Conservation (phyloP, 2,797 vertebrate genomes). For the Emydoidea blandingii region DNA sequence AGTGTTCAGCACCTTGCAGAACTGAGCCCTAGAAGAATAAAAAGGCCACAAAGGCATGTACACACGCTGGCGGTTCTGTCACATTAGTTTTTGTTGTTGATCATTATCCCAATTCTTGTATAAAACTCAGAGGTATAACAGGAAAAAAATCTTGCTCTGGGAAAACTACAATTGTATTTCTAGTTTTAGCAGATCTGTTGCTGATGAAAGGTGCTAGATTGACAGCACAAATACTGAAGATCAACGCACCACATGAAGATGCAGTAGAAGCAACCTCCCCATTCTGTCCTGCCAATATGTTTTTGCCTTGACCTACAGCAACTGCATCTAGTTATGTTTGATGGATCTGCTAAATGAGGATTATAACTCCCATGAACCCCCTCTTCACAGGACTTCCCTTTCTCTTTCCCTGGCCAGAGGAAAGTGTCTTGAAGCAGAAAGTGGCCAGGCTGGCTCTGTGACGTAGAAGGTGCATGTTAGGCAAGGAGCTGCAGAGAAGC, state of each 20-base stretch:
- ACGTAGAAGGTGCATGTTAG: too few species aligned
- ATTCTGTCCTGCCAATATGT: background rate
- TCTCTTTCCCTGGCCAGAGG: too few species aligned
- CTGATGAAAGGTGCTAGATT: background rate
- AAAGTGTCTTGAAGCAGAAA: too few species aligned
- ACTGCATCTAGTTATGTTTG: too few species aligned
- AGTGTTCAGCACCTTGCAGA: background rate
- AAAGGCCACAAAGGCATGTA: too few species aligned
- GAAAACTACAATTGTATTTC: background rate
- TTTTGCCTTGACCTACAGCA: background rate
- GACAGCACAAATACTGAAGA: background rate
- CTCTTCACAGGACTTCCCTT: too few species aligned
- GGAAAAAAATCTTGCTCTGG: background rate
- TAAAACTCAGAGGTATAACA: background rate
- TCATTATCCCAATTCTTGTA: background rate
- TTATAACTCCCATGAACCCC: too few species aligned
- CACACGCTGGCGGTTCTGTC: background rate
- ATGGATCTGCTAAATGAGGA: too few species aligned
- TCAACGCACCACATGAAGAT: background rate
- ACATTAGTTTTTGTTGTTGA: background rate
- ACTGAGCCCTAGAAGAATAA: background rate
- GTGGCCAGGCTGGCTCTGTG: too few species aligned
- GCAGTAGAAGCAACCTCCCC: background rate
- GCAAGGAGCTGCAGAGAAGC: too few species aligned
- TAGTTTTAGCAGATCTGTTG: background rate